phyloP scores from a whole-genome alignment of 2,888 invertebrate species.

The Fragum sueziense region DNA sequence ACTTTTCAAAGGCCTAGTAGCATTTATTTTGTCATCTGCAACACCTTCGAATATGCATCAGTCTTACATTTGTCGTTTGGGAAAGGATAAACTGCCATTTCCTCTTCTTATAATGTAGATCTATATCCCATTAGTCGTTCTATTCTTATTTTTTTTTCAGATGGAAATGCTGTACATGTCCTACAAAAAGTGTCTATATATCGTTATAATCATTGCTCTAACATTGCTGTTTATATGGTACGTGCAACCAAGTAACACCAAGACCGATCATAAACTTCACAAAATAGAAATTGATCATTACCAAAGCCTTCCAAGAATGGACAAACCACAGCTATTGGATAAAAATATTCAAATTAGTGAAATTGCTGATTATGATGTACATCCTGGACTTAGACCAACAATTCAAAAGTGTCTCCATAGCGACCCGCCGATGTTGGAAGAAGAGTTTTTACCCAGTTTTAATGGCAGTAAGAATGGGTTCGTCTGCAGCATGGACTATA shows the following conservation, averaged over 20 bases:
- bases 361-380: background rate
- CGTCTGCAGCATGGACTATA: constrained; percentile 1
- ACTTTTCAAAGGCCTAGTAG: no score
- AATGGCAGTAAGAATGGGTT: constrained; percentile 6
- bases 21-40: no score
- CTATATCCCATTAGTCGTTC: background rate
- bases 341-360: background rate
- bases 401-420: constrained; percentile 6
- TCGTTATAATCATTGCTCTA: background rate
- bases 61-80: no score
- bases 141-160: background rate
- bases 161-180: constrained; percentile 8
- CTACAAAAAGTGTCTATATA: background rate
- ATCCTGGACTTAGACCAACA: background rate
- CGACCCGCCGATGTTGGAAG: background rate
- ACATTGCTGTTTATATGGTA: background rate
- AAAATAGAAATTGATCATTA: no score
- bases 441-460: constrained; percentile 6
- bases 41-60: no score
- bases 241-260: background rate
- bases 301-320: background rate
- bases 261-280: no score
- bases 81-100: no score
- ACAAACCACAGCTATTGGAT: background rate
- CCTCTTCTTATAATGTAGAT: no score